Evolutionary conservation across 2,113 vertebrate species (phyloP).

Genomic region (Ophthalmolycus amberensis): DNA sequence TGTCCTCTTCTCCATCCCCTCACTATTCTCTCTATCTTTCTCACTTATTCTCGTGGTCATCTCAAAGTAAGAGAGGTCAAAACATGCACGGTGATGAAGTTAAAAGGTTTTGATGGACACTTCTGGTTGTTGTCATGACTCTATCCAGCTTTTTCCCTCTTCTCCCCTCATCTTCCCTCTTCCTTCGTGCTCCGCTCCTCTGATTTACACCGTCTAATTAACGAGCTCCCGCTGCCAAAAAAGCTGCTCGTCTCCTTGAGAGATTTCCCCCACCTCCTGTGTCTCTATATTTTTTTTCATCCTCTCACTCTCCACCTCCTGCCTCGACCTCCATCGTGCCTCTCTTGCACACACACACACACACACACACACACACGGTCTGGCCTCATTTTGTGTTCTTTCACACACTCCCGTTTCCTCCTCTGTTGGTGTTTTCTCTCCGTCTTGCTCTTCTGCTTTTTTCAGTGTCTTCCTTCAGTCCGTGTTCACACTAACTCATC

Average conservation of each 20-base stretch:
- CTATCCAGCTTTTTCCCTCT: background rate
- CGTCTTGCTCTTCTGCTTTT: background rate
- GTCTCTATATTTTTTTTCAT: slow-evolving; percentile 37
- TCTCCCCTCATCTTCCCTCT: background rate
- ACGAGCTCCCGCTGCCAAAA: slow-evolving; percentile 58
- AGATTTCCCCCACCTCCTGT: slow-evolving; percentile 57
- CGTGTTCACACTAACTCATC: background rate
- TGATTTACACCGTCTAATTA: slow-evolving; percentile 71
- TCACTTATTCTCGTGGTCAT: background rate
- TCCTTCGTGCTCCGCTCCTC: slow-evolving; percentile 28
- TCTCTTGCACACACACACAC: slow-evolving; percentile 29
- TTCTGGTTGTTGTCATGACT: slow-evolving; percentile 1
- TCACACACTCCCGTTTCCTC: background rate
- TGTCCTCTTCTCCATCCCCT: background rate
- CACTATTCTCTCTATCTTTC: background rate
- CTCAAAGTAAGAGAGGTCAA: background rate
- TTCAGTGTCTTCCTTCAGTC: background rate
- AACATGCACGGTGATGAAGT: background rate
- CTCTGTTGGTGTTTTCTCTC: background rate
- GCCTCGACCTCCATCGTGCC: slow-evolving; percentile 38
- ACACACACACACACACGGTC: slow-evolving; percentile 14
- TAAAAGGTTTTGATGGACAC: slow-evolving; percentile 6
- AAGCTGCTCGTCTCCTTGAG: slow-evolving; percentile 64
- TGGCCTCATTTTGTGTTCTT: slow-evolving; percentile 29
- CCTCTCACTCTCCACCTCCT: slow-evolving; percentile 46